Evolutionary conservation across 2,888 invertebrate species (phyloP), one percentile per base, ranked within the genome.

Genomic region (Choristoneura rosaceana): DNA sequence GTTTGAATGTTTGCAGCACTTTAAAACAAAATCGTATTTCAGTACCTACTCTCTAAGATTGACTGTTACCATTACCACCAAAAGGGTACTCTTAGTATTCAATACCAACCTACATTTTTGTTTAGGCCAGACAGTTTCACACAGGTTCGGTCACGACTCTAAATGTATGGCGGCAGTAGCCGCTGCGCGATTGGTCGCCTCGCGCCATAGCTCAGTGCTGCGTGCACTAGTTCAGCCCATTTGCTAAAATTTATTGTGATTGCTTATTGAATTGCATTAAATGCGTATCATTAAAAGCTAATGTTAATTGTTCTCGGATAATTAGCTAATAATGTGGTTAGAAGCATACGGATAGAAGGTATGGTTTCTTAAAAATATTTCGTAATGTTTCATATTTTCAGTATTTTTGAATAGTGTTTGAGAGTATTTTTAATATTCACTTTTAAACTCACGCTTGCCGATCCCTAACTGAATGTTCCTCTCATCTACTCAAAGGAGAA

Each of bases 181-280:
- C 12, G 25, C 25, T 4, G 25, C 12, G 55, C 25, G 62, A 62
- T 62, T 62, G 62, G 62, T 12, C 9, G 5, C 5, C 8, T 41
- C 15, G 55, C 34, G 17, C 12, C 65, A 41, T 9, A 47, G 34
- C 64, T 64, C 64, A 1, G n/a, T 33, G 50, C 62, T 50, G 50
- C 47, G 15, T 10, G 34, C 64, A 38, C 64, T 47, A 34, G 63
- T 63, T 43, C 62, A 50, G 62, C 62, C 63, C 50, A 34, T 64
- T 50, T 34, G 64, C 55, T 41, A 41, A 33, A 64, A 63, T 71
- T 71, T 71, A 71, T 71, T 47, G 43, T 50, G 62, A 71, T 71
- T 71, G 71, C 70, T 50, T 38, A 60, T 41, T 41, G n/a, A 4
- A 43, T 45, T 41, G 5, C 45, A 59, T 58, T 45, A 41, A 58